Conservation (phyloP, 2,113 vertebrate species). For the Gopherus flavomarginatus region DNA sequence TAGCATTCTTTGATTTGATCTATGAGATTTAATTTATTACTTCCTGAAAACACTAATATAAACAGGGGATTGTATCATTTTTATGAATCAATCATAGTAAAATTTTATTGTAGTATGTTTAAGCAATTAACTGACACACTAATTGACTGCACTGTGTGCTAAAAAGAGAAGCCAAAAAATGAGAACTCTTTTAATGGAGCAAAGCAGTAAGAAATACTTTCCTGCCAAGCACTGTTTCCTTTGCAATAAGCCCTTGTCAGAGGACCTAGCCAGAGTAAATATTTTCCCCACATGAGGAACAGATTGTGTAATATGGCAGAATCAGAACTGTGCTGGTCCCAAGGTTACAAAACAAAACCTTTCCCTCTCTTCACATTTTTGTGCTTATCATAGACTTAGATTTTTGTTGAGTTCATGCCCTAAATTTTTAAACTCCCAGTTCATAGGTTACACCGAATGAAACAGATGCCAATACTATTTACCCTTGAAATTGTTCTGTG, state of each 20-base stretch:
- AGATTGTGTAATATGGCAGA: constrained; percentile 42
- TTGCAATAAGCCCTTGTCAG: constrained; percentile 9
- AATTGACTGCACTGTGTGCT: constrained; percentile 4
- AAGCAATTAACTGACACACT: constrained; percentile 41
- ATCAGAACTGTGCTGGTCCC: constrained; percentile 7
- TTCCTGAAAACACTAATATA: not conserved
- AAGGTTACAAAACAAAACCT: constrained; percentile 1
- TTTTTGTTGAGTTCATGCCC: constrained; percentile 22
- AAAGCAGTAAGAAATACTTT: constrained; percentile 46
- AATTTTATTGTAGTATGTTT: constrained; percentile 1
- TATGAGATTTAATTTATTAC: not conserved
- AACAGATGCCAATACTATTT: constrained; percentile 25
- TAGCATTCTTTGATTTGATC: not conserved
- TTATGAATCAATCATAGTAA: constrained; percentile 6
- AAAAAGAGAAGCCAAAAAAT: constrained; percentile 36
- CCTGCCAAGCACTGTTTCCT: constrained; percentile 42
- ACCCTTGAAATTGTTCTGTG: not conserved
- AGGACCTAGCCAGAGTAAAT: constrained; percentile 40
- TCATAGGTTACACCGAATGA: constrained; percentile 20
- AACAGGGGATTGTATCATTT: not conserved
- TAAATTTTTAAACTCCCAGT: not conserved
- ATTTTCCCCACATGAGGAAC: constrained; percentile 46
- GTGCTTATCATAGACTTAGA: not conserved
- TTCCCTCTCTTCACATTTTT: constrained; percentile 32
- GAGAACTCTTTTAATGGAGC: not conserved